A percentile compares a stretch with the other conserved stretches of the same genome.
Evolutionary conservation across 2,113 vertebrate genomes (phyloP).

Genomic region (Toxotes chatareus): DNA sequence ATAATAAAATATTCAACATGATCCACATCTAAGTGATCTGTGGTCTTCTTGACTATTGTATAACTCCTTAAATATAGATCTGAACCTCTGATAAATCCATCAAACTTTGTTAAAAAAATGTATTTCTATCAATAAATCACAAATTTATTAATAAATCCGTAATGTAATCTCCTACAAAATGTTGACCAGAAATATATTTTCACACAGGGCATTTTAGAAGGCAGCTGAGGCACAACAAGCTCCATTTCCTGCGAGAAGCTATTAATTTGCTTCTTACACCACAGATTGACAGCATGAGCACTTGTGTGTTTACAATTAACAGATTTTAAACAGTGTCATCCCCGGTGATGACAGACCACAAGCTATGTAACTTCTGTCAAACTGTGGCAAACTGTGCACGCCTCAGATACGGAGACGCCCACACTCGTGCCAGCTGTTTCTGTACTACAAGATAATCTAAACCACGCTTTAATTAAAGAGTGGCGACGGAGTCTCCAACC

Average conservation of each 20-base stretch:
- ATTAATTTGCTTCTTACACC: conserved; percentile 34
- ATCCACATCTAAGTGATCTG: conserved; percentile 37
- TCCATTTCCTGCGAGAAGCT: not conserved
- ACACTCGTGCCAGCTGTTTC: conserved; percentile 10
- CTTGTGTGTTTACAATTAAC: conserved; percentile 67
- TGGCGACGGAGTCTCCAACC: conserved; percentile 19
- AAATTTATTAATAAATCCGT: not conserved
- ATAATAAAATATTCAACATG: conserved; percentile 70
- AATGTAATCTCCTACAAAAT: not conserved
- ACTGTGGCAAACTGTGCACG: conserved; percentile 15
- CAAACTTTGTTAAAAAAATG: not conserved
- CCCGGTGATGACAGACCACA: conserved; percentile 70
- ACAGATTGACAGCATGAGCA: conserved; percentile 45
- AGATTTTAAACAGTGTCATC: conserved; percentile 58
- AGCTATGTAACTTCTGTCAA: conserved; percentile 40
- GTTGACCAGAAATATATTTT: not conserved
- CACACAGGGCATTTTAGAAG: not conserved
- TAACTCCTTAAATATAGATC: conserved; percentile 8
- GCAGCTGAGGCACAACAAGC: not conserved
- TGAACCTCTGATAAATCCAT: not conserved
- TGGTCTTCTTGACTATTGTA: not conserved
- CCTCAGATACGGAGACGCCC: conserved; percentile 13
- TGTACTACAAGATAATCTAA: conserved; percentile 29
- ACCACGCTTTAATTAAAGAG: conserved; percentile 43
- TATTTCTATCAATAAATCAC: not conserved